A percentile compares a stretch with the other conserved stretches of the same genome.
Evolutionary conservation across 2,888 invertebrate species (phyloP).

Genomic region (Punctoribates punctum): DNA sequence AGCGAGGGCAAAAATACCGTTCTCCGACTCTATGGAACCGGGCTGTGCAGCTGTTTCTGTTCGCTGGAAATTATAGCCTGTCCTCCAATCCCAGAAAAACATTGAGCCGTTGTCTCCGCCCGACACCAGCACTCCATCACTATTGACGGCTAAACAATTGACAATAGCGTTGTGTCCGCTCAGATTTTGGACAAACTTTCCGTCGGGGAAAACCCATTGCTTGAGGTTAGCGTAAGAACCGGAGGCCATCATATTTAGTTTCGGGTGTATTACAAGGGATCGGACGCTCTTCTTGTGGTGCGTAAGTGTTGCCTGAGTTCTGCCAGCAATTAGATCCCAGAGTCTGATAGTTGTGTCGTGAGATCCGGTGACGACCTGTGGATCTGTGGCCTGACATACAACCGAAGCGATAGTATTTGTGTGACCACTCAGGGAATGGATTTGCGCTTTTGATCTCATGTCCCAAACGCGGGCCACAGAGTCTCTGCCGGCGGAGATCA

Average conservation of each 20-base stretch:
- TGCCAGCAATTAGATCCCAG: constrained; percentile 97
- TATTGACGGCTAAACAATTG: constrained; percentile 91
- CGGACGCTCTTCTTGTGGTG: constrained; percentile 91
- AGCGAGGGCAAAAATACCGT: constrained; percentile 91
- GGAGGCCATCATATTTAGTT: constrained; percentile 88
- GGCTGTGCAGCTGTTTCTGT: constrained; percentile 87
- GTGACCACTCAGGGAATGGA: constrained; percentile 92
- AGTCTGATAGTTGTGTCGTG: constrained; percentile 95
- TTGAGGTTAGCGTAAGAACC: constrained; percentile 98
- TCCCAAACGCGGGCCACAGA: constrained; percentile 72
- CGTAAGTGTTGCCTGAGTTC: constrained; percentile 86
- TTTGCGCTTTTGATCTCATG: constrained; percentile 85
- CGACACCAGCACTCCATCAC: constrained; percentile 91
- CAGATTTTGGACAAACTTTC: constrained; percentile 93
- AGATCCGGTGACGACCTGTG: constrained; percentile 58
- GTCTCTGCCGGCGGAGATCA: constrained; percentile 90
- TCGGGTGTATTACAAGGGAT: constrained; percentile 60
- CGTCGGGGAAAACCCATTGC: constrained; percentile 98
- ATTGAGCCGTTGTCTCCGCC: constrained; percentile 98
- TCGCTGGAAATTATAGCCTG: constrained; percentile 97
- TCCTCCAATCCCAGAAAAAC: constrained; percentile 98
- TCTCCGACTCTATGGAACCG: constrained; percentile 98
- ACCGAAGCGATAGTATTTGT: constrained; percentile 96
- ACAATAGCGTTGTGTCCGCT: constrained; percentile 96
- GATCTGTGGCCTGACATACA: constrained; percentile 85